Percentiles rank a stretch among this genome's conserved stretches.
Conservation (phyloP, 35 echinoderm and acorn worm genomes). For the Lytechinus variegatus region DNA sequence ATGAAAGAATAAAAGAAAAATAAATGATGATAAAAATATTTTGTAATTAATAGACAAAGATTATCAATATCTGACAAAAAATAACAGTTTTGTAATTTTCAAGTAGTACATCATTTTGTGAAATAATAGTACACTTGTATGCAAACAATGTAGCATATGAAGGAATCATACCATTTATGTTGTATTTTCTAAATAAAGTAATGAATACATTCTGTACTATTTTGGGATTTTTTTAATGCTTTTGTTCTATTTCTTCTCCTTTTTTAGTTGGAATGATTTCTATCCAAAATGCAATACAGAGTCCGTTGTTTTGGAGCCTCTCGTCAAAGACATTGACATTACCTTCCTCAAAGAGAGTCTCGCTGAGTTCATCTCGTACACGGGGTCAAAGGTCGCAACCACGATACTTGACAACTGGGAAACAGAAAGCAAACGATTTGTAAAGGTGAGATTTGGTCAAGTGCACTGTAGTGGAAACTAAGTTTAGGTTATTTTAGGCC, state of each 20-base stretch:
- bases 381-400: conserved; percentile 76
- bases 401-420: conserved; percentile 79
- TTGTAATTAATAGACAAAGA: too few relatives aligned
- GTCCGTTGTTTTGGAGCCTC: conserved; percentile 70
- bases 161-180: too few relatives aligned
- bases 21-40: too few relatives aligned
- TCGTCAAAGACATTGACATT: conserved; percentile 85
- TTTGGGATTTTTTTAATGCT: neutral
- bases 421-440: conserved; percentile 73
- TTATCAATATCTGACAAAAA: too few relatives aligned
- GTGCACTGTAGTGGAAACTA: too few relatives aligned
- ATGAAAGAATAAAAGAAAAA: too few relatives aligned
- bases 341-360: conserved; percentile 78
- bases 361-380: conserved; percentile 66
- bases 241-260: neutral
- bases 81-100: too few relatives aligned
- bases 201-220: too few relatives aligned
- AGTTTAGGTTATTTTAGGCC: neutral
- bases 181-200: too few relatives aligned
- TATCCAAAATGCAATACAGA: conserved; percentile 85
- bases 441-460: conserved; percentile 66
- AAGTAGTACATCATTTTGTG: too few relatives aligned
- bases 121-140: too few relatives aligned
- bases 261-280: conserved; percentile 69
- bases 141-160: too few relatives aligned